Conservation (phyloP, 2,113 vertebrate genomes). For the Onychostoma macrolepis region DNA sequence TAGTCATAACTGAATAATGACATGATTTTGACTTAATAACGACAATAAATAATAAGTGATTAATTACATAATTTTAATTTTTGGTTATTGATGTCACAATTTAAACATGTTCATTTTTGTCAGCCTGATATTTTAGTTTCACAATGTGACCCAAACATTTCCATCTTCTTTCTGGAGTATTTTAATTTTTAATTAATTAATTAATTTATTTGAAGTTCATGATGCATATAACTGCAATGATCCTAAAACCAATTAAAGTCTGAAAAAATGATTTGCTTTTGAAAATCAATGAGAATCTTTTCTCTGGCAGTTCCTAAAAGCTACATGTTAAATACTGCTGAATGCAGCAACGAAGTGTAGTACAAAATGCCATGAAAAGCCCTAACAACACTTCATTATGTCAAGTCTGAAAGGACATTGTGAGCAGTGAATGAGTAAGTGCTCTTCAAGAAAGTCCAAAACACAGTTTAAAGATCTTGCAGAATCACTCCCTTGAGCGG, state of each 20-base stretch:
- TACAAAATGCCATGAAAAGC: slow-evolving; percentile 1
- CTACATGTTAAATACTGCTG: background rate
- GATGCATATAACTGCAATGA: background rate
- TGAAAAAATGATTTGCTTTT: background rate
- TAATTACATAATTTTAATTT: background rate
- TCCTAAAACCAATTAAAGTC: background rate
- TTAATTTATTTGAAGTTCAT: background rate
- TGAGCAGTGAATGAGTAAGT: slow-evolving; percentile 26
- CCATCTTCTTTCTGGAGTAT: background rate
- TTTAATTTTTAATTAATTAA: background rate
- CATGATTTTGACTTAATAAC: background rate
- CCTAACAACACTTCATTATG: slow-evolving; percentile 44
- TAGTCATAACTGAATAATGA: no score
- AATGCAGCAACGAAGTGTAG: background rate
- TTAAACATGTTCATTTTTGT: background rate
- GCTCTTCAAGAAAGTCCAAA: slow-evolving; percentile 9
- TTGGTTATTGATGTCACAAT: background rate
- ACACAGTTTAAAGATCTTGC: slow-evolving; percentile 35
- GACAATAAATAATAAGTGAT: background rate
- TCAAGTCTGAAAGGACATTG: slow-evolving; percentile 31
- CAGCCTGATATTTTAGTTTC: background rate
- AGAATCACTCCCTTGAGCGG: slow-evolving; percentile 25
- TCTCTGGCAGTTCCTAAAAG: background rate
- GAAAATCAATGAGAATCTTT: background rate
- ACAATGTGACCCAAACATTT: background rate